phyloP scores from a whole-genome alignment of 2,888 invertebrate species.

The Coelogynopora nodosa region DNA sequence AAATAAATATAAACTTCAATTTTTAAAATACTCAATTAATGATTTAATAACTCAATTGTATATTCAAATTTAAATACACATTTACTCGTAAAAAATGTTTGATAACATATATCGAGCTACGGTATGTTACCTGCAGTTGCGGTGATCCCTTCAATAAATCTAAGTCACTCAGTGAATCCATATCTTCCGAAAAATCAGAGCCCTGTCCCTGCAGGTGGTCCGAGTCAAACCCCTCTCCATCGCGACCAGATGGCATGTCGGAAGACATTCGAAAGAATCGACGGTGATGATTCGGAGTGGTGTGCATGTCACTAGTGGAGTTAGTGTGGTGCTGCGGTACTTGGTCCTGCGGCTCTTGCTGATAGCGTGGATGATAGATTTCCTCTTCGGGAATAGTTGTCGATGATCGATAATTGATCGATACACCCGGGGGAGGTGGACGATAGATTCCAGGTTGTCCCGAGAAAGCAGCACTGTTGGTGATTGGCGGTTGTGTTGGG shows the following conservation, averaged over 20 bases:
- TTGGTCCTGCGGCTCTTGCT: no score
- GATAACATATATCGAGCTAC: no score
- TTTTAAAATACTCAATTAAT: no score
- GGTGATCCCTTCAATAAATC: not conserved
- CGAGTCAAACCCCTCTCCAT: not conserved
- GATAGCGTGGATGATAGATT: not conserved
- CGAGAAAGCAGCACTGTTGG: not conserved
- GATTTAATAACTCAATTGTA: no score
- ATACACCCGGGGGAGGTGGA: not conserved
- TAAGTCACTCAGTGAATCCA: constrained; percentile 1
- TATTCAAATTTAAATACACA: no score
- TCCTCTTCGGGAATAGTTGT: not conserved
- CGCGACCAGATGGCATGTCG: not conserved
- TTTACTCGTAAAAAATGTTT: no score
- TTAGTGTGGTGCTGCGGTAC: no score
- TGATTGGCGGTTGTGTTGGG: not conserved
- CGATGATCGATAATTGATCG: not conserved
- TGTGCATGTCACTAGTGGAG: not conserved
- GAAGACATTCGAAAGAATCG: constrained; percentile 7
- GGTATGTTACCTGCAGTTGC: constrained; percentile 24
- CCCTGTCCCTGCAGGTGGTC: not conserved
- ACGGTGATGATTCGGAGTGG: not conserved
- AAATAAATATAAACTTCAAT: no score
- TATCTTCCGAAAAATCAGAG: not conserved
- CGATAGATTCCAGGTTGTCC: not conserved